Evolutionary conservation across 2,888 invertebrate species (phyloP), one percentile per base, ranked within the genome.

Genomic region (Ophraella communa): DNA sequence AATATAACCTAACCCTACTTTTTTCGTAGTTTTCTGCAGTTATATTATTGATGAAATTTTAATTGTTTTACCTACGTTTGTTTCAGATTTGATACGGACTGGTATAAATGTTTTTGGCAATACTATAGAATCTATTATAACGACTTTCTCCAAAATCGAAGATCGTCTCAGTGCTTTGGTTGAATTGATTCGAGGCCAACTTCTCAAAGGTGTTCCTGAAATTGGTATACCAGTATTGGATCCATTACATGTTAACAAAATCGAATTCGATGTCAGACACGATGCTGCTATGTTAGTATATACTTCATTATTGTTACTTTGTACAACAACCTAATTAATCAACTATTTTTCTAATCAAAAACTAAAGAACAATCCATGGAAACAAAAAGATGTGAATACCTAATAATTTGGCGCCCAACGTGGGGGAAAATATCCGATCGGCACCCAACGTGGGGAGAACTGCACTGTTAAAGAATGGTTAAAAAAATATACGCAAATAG

Each of bases 211-310:
- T 18, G 81, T 83, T 49, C 81, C 81, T 5, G 81, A 82, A 75
- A 69, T 83, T 17, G 81, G 80, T 44, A 79, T 83, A 39, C 83
- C 83, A 1, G 77, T 81, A 45, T 71, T 83, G 62, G 83, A 83
- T 72, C 83, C 83, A 3, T 73, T 82, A n/a, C 79, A 78, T 59
- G 78, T 83, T 21, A 79, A 80, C 30, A 76, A 78, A 66, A 77
- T 82, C n/a, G 79, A 81, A 60, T 78, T 83, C 44, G 77, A 81
- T 66, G 77, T 83, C 24, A 73, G 75, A 20, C 80, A 81, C 54
- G 80, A 82, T 61, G 76, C 79, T 17, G 78, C 80, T 55, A 74
- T 71, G 82, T 82, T 74, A 74, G 69, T 64, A 42, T 23, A 49
- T 17, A n/a, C n/a, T n/a, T 20, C 24, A 42, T 45, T 21, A 17